Evolutionary conservation across 53 echinoderm and acorn worm genomes (phyloP).

Genomic region (Arbacia lixula): DNA sequence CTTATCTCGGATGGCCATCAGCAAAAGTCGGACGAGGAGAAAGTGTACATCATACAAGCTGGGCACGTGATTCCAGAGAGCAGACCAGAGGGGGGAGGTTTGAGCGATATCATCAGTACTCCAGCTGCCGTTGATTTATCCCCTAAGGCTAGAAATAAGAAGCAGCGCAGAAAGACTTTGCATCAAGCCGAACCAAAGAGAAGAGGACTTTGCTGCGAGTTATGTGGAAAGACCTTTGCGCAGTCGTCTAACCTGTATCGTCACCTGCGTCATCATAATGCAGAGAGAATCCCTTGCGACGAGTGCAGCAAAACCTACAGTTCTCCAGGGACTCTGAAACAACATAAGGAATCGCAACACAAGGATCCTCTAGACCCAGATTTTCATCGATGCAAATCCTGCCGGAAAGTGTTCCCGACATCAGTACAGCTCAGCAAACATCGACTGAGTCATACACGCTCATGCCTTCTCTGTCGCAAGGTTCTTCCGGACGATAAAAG

Average conservation of each 20-base stretch:
- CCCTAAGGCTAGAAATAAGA: not conserved
- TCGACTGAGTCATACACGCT: conserved; percentile 19
- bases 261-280: conserved; percentile 1
- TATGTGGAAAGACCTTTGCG: conserved; percentile 33
- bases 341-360: not conserved
- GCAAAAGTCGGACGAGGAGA: not conserved
- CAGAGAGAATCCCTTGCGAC: not conserved
- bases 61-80: no score
- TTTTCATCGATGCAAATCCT: conserved; percentile 11
- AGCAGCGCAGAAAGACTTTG: not conserved
- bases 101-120: not conserved
- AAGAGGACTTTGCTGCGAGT: conserved; percentile 7
- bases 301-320: conserved; percentile 3
- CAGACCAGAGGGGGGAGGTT: not conserved
- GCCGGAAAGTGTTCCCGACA: conserved; percentile 4
- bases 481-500: not conserved
- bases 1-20: not conserved
- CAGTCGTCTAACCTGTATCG: conserved; percentile 37
- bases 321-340: conserved; percentile 14
- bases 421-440: not conserved
- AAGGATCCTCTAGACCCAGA: not conserved
- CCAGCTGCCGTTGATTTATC: not conserved
- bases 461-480: conserved; percentile 6
- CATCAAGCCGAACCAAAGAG: no score
- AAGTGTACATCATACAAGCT: not conserved